Evolutionary conservation across 2,113 vertebrate genomes (phyloP), one percentile per base, ranked within the genome.

Genomic region (Emydura subglobosa): DNA sequence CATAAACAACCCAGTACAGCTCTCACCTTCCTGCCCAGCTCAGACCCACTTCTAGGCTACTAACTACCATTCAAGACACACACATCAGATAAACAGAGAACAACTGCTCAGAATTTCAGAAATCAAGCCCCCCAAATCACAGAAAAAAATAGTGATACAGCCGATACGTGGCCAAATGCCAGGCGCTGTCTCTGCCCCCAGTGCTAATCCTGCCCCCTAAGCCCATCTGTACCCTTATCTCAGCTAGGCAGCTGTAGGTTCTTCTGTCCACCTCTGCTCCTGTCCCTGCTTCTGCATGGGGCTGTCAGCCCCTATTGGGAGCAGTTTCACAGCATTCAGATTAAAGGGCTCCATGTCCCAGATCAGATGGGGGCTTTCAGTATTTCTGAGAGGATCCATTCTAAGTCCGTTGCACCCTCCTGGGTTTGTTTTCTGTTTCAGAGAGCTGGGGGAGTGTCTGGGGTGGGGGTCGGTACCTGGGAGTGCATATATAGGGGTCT

Each of bases 291-390:
- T 27, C 74, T 78, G 42, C 74, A 11, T 78, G 68, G 12, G 14
- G 39, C 72, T 87, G 51, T 39, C 6, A 39, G 74, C 24, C 31
- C 50, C 79, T 10, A 19, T 55, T 65, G 21, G 65, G 34, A 84
- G 47, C 42, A 78, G 42, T 80, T 65, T n/a, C 27, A 31, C 79
- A 13, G 79, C 74, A 51, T 68, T 88, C 34, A 74, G 47, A 50
- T 72, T 39, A 82, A 49, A 50, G 25, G 65, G 76, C 90, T 79
- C 55, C 19, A 22, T 29, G 0, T 86, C 85, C 94, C 78, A 80
- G 84, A 96, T 95, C 79, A 47, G n/a, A 96, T 96, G 88, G 82
- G 44, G 94, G 34, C 3, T 2, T 80, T 94, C n/a, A 54, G 68
- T 83, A 24, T 8, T 13, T 83, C 51, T 3, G 4, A n/a, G 29